These are phyloP conservation scores for Macrophya annulata DNA, from an alignment of 2,888 invertebrate genomes.

Conservation along the genomic window DNA sequence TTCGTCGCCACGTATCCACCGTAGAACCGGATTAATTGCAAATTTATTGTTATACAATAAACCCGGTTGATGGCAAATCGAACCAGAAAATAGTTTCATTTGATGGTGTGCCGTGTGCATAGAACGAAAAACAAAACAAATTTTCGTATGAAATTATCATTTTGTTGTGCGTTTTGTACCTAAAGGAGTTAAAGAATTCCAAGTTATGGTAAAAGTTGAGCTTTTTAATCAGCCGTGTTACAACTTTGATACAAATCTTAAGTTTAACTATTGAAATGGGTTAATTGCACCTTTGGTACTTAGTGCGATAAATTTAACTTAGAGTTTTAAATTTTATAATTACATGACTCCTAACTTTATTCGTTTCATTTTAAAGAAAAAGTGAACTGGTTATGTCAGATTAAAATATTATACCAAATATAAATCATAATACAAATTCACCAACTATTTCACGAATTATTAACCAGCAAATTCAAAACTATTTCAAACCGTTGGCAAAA, in stretches of 20 bases:
- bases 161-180: background rate
- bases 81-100: background rate
- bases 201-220: conserved; percentile 44
- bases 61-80: conserved; percentile 42
- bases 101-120: background rate
- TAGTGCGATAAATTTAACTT: conserved; percentile 32
- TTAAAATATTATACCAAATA: conserved; percentile 5
- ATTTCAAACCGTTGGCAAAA: background rate
- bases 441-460: background rate
- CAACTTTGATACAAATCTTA: conserved; percentile 47
- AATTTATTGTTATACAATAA: conserved; percentile 39
- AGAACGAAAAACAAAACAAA: background rate
- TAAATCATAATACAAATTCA: background rate
- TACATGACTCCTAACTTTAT: conserved; percentile 11
- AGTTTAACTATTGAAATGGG: conserved; percentile 43
- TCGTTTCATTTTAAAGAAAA: background rate
- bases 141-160: background rate
- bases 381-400: background rate
- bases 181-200: conserved; percentile 21
- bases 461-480: background rate
- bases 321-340: conserved; percentile 29
- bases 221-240: conserved; percentile 40
- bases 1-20: conserved; percentile 43
- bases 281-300: conserved; percentile 30
- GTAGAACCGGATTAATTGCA: conserved; percentile 48